These are phyloP conservation scores for Carassius auratus DNA, from an alignment of 2,113 vertebrate genomes.

Conservation along the genomic window DNA sequence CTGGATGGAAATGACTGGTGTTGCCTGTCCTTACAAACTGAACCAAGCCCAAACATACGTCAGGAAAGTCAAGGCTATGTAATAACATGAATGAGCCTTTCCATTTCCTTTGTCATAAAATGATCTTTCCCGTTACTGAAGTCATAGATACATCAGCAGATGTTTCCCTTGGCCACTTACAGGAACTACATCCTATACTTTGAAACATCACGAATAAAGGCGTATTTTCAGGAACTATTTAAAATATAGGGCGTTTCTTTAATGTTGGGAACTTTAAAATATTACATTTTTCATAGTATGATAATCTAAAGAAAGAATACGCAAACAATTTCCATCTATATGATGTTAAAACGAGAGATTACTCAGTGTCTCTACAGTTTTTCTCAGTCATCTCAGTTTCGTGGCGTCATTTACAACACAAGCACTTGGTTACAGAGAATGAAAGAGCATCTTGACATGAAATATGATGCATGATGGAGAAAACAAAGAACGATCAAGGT, in stretches of 20 bases:
- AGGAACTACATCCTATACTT: not conserved
- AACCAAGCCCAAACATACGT: not conserved
- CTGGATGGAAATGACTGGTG: not conserved
- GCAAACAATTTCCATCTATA: not conserved
- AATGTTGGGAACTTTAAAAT: no score
- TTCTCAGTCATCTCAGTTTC: not conserved
- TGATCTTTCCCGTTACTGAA: not conserved
- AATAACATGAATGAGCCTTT: not conserved
- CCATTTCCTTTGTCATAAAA: not conserved
- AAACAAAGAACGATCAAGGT: no score
- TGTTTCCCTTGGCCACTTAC: not conserved
- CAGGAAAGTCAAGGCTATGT: not conserved
- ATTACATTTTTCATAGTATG: no score
- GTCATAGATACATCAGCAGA: not conserved
- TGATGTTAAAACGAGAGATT: not conserved
- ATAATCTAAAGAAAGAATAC: no score
- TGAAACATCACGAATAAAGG: not conserved
- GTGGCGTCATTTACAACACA: not conserved
- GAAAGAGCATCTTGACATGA: no score
- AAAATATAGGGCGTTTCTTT: no score
- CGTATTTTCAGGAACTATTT: not conserved
- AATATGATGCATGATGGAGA: no score
- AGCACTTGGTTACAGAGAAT: not conserved
- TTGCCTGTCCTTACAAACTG: not conserved
- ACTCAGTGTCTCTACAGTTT: not conserved